Base-by-base conservation (phyloP, 2,888 invertebrate species). In the Choreutis nemorana region DNA sequence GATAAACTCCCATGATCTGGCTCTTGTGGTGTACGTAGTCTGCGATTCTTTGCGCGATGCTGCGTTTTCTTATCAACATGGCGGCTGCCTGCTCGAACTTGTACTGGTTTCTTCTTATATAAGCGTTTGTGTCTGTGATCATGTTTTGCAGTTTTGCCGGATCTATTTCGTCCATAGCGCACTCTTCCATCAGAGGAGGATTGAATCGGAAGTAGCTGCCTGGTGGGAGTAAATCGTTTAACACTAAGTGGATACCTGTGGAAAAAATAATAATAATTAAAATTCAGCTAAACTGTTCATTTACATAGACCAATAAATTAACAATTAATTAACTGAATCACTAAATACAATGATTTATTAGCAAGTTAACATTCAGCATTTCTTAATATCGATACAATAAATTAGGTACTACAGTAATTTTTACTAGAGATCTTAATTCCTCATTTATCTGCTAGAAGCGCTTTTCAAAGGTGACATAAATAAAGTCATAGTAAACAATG, bases 131-230 rank as follows among this genome's bases (percentile, higher is more conserved):
- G 61, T 94, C 94, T 14, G 82, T 80, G 36, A 87, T 78, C 50
- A 95, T 70, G 54, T 83, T 84, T 33, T 82, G 78, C 29, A 94
- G 68, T 55, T 89, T 89, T 13, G 83, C 84, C 0, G 87, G 83
- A 39, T 87, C 71, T 20, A 87, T 88, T 67, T 94, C 94, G 48
- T 90, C 90, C 83, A 96, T 87, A 8, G 84, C 81, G 31, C 91
- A 80, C 58, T 89, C 85, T 54, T 90, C 87, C 32, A 89, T 87
- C 32, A 95, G 72, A 45, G 93, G 92, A 0, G 95, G 95, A 71
- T 95, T 96, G 63, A 95, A 88, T 3, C 95, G 83, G 63, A 83
- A 94, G 65, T 95, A 94, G 18, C 82, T 80, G 22, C 86, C 81
- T 1, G 83, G 80, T 0, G 90, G 88, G 1, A 93, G 66, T 28